Evolutionary conservation across 2,888 invertebrate genomes (phyloP).

Genomic region (Zele albiditarsus): DNA sequence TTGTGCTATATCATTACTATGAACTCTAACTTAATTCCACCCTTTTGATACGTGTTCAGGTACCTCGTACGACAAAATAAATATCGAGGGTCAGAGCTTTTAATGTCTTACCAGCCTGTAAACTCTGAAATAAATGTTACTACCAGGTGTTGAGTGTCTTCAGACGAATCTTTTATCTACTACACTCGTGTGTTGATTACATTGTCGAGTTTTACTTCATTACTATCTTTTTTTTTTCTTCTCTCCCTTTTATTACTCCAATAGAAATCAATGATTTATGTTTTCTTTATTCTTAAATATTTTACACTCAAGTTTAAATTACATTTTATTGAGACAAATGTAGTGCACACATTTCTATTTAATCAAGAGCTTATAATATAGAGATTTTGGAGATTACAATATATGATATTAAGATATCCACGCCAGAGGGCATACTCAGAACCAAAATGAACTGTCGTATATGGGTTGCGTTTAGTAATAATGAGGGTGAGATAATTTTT

Average conservation of each 20-base stretch:
- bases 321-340: no score
- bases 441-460: not conserved
- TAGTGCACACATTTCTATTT: no score
- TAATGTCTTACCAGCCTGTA: not conserved
- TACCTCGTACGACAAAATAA: not conserved
- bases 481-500: slow-evolving; percentile 53
- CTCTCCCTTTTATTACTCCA: not conserved
- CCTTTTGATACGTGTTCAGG: not conserved
- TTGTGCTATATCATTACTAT: no score
- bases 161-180: not conserved
- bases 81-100: not conserved
- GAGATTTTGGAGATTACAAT: not conserved
- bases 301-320: no score
- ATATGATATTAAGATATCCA: not conserved
- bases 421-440: no score
- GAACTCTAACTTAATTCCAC: not conserved
- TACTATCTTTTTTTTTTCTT: not conserved
- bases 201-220: not conserved
- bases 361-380: not conserved
- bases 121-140: not conserved
- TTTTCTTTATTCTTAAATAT: no score
- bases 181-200: not conserved
- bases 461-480: slow-evolving; percentile 37
- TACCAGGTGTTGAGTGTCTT: not conserved
- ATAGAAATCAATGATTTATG: no score